Evolutionary conservation across 2,888 invertebrate species (phyloP).

Genomic region (Pasiphila rectangulata): DNA sequence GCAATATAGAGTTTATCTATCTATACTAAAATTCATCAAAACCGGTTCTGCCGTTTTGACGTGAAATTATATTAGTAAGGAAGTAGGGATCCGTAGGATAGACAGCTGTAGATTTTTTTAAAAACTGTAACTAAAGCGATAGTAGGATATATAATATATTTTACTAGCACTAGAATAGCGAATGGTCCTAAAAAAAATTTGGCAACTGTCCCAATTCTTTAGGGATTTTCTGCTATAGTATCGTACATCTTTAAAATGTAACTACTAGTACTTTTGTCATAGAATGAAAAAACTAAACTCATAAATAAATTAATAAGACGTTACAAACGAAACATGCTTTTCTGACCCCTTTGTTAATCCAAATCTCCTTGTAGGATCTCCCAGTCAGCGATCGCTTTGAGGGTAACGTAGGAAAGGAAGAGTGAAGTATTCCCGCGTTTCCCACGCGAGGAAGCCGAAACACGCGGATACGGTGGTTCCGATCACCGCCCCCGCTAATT

Average conservation of each 20-base stretch:
- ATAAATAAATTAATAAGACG: slow-evolving; percentile 1
- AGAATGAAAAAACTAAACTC: slow-evolving; percentile 2
- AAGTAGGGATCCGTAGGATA: too few relatives aligned
- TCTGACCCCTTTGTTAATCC: slow-evolving; percentile 10
- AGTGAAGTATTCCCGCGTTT: slow-evolving; percentile 49
- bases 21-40: too few relatives aligned
- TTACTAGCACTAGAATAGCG: slow-evolving; percentile 37
- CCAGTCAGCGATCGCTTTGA: slow-evolving; percentile 34
- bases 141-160: neutral
- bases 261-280: slow-evolving; percentile 1
- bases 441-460: slow-evolving; percentile 59
- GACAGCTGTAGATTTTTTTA: too few relatives aligned
- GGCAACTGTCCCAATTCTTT: slow-evolving; percentile 47
- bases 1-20: too few relatives aligned
- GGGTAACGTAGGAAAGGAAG: slow-evolving; percentile 31
- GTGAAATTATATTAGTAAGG: too few relatives aligned
- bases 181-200: slow-evolving; percentile 44
- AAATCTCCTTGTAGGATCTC: slow-evolving; percentile 15
- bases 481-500: slow-evolving; percentile 74
- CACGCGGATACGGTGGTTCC: slow-evolving; percentile 70
- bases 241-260: slow-evolving; percentile 10
- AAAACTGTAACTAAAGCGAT: neutral
- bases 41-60: too few relatives aligned
- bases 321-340: slow-evolving; percentile 7
- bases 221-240: slow-evolving; percentile 30